A percentile compares a stretch with the other conserved stretches of the same genome.
These are phyloP conservation scores for Oplegnathus fasciatus DNA, from an alignment of 2,113 vertebrate genomes.

Conservation along the genomic window DNA sequence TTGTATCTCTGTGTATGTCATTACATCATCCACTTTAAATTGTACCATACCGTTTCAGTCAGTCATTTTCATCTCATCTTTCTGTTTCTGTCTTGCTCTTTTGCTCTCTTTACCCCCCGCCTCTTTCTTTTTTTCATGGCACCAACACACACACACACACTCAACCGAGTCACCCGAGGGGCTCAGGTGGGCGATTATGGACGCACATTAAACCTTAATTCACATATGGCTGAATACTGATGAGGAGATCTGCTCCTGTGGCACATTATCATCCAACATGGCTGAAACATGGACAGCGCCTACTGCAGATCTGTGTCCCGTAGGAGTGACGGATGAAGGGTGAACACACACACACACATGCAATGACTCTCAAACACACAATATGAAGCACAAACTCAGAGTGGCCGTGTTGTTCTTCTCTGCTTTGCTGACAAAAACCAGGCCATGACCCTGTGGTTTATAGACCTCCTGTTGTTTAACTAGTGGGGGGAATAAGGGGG, in stretches of 20 bases:
- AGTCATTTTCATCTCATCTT: slow-evolving; percentile 13
- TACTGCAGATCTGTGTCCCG: slow-evolving; percentile 13
- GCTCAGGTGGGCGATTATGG: slow-evolving; percentile 79
- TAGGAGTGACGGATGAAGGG: slow-evolving; percentile 4
- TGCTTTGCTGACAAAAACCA: slow-evolving; percentile 41
- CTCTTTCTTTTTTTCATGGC: background rate
- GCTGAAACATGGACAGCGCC: background rate
- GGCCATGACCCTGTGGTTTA: slow-evolving; percentile 64
- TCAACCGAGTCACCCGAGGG: slow-evolving; percentile 36
- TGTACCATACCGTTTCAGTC: background rate
- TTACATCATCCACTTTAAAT: background rate
- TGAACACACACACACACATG: slow-evolving; percentile 27
- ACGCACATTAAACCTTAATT: slow-evolving; percentile 76
- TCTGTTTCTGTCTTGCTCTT: slow-evolving; percentile 4
- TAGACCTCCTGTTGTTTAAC: slow-evolving; percentile 62
- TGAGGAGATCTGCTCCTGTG: slow-evolving; percentile 75
- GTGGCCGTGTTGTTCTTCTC: slow-evolving; percentile 35
- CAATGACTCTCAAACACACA: background rate
- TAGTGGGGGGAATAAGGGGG: slow-evolving; percentile 19
- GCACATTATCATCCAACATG: slow-evolving; percentile 43
- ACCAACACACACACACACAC: slow-evolving; percentile 26
- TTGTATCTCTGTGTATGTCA: background rate
- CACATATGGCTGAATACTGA: slow-evolving; percentile 77
- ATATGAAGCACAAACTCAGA: slow-evolving; percentile 33
- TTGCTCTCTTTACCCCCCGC: slow-evolving; percentile 17